phyloP scores from a whole-genome alignment of 1,140 invertebrate genomes.

The Colletes gigas region DNA sequence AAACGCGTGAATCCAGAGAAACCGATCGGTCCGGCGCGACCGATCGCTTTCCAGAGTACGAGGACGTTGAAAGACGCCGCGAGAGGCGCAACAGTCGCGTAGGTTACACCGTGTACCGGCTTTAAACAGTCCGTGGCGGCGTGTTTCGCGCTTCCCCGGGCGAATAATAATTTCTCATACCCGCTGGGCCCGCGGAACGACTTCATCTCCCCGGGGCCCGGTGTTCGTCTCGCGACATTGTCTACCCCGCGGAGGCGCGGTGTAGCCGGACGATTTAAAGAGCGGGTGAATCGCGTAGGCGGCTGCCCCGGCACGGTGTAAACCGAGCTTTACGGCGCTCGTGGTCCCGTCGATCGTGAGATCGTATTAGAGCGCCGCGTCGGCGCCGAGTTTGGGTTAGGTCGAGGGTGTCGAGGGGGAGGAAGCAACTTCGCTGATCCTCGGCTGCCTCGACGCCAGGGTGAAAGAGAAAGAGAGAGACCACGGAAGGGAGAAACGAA shows the following conservation, averaged over 20 bases:
- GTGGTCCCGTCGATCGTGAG: slow-evolving; percentile 60
- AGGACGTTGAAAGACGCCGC: too few relatives aligned
- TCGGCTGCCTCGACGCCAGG: neutral
- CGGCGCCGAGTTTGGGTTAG: slow-evolving; percentile 57
- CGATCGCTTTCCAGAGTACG: too few relatives aligned
- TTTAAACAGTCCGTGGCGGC: slow-evolving; percentile 29
- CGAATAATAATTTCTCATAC: slow-evolving; percentile 21
- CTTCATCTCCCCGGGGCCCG: slow-evolving; percentile 34
- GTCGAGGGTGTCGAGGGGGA: slow-evolving; percentile 23
- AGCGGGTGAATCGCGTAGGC: slow-evolving; percentile 57
- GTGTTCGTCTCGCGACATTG: slow-evolving; percentile 35
- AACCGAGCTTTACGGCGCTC: slow-evolving; percentile 63
- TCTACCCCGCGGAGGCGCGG: slow-evolving; percentile 32
- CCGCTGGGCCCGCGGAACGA: slow-evolving; percentile 18
- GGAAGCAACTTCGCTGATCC: neutral
- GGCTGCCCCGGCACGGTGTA: slow-evolving; percentile 51
- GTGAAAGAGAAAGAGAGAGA: neutral
- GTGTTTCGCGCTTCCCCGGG: neutral
- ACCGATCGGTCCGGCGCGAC: too few relatives aligned
- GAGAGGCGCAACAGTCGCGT: slow-evolving; percentile 1
- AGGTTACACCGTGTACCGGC: slow-evolving; percentile 26
- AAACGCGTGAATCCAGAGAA: too few relatives aligned
- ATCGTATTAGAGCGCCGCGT: slow-evolving; percentile 63
- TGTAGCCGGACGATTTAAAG: slow-evolving; percentile 56
- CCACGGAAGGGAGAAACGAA: slow-evolving; percentile 41